These are phyloP conservation scores for Euspilapteryx auroguttella DNA, from an alignment of 2,888 invertebrate species.

Conservation along the genomic window DNA sequence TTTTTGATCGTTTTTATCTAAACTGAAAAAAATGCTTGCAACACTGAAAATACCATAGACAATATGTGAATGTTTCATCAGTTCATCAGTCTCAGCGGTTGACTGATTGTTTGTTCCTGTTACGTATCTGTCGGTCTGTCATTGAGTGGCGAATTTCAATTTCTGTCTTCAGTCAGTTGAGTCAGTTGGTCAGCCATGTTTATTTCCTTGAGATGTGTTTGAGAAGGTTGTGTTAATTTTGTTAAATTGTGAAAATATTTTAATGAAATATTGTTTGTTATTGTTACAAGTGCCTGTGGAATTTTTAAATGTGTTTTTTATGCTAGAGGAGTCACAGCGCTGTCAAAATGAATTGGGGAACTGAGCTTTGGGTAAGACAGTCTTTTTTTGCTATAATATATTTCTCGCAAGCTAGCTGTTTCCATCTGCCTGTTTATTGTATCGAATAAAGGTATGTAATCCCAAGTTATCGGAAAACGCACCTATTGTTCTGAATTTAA, in stretches of 20 bases:
- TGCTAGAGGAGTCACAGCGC: conserved; percentile 38
- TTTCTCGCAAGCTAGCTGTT: too few species aligned
- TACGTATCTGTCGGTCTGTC: too few species aligned
- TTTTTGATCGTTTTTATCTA: too few species aligned
- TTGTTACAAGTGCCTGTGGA: conserved; percentile 32
- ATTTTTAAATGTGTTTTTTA: conserved; percentile 48
- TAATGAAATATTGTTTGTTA: too few species aligned
- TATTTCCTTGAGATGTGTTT: conserved; percentile 43
- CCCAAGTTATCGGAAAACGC: too few species aligned
- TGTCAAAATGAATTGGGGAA: conserved; percentile 68
- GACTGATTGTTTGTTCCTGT: too few species aligned
- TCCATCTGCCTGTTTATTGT: too few species aligned
- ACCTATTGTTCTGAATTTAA: too few species aligned
- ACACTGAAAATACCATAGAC: conserved; percentile 18
- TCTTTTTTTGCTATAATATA: too few species aligned
- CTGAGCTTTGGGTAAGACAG: conserved; percentile 69
- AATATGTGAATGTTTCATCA: conserved; percentile 5
- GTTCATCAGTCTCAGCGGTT: too few species aligned
- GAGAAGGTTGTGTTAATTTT: conserved; percentile 49
- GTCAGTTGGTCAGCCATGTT: conserved; percentile 55
- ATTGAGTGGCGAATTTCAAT: conserved; percentile 5
- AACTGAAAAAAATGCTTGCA: conserved; percentile 8
- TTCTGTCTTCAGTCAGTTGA: conserved; percentile 8
- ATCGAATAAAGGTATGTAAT: too few species aligned
- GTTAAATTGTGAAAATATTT: conserved; percentile 28